Evolutionary conservation across 2,888 invertebrate species (phyloP).

Genomic region (Rutpela maculata): DNA sequence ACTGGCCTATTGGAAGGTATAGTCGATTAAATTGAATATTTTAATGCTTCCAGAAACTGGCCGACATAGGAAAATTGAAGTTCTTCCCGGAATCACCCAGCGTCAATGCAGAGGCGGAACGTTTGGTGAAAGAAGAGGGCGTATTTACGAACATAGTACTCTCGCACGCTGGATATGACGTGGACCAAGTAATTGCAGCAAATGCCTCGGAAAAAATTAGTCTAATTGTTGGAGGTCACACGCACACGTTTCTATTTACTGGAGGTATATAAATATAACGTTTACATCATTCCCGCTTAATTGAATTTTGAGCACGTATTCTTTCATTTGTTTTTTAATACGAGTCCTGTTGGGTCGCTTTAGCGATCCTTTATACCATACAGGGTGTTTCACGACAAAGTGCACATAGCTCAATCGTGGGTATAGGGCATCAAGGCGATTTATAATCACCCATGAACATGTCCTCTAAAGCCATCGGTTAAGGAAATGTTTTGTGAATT

Average conservation of each 20-base stretch:
- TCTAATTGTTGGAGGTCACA: constrained; percentile 83
- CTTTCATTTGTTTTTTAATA: too few relatives aligned
- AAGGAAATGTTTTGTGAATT: too few relatives aligned
- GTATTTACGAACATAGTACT: constrained; percentile 88
- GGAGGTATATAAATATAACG: constrained; percentile 64
- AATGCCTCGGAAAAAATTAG: constrained; percentile 73
- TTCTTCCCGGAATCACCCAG: constrained; percentile 83
- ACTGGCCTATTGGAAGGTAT: too few relatives aligned
- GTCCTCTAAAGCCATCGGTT: too few relatives aligned
- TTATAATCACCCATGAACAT: too few relatives aligned
- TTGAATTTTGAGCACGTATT: too few relatives aligned
- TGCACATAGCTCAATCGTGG: too few relatives aligned
- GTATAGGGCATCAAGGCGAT: too few relatives aligned
- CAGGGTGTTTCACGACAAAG: too few relatives aligned
- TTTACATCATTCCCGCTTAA: neutral
- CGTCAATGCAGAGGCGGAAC: constrained; percentile 81
- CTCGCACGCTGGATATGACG: constrained; percentile 87
- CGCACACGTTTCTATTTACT: constrained; percentile 87
- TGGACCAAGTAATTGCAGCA: constrained; percentile 81
- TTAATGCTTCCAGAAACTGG: constrained; percentile 76
- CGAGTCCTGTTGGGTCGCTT: too few relatives aligned
- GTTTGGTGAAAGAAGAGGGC: constrained; percentile 77
- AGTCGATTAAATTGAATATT: too few relatives aligned
- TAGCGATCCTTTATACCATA: too few relatives aligned
- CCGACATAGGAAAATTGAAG: constrained; percentile 80